These are phyloP conservation scores for Apamea anceps DNA, from an alignment of 2,888 invertebrate species.

Conservation along the genomic window DNA sequence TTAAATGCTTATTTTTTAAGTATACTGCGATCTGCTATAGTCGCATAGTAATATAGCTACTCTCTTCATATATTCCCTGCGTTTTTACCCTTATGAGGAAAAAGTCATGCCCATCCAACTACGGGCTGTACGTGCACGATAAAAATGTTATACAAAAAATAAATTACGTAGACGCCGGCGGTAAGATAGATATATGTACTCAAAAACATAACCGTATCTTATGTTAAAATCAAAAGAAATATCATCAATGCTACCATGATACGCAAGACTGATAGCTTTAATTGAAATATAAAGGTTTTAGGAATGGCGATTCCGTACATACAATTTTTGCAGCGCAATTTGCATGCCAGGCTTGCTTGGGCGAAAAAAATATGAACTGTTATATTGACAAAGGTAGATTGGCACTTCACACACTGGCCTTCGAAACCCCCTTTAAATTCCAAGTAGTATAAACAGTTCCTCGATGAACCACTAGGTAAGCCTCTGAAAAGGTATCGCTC, in stretches of 20 bases:
- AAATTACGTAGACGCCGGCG: conserved; percentile 55
- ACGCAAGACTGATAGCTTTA: conserved; percentile 55
- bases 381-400: not conserved
- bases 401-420: not conserved
- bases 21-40: not conserved
- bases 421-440: not conserved
- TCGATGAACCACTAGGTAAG: not conserved
- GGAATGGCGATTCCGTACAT: conserved; percentile 52
- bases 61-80: not conserved
- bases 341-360: not conserved
- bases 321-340: not conserved
- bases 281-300: conserved; percentile 18
- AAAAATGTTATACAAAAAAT: conserved; percentile 19
- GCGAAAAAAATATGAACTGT: not conserved
- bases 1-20: not conserved
- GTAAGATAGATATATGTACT: conserved; percentile 45
- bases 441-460: not conserved
- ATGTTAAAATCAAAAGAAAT: conserved; percentile 63
- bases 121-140: conserved; percentile 31
- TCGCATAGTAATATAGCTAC: not conserved
- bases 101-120: not conserved
- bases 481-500: too few relatives aligned
- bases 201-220: conserved; percentile 53
- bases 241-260: conserved; percentile 68
- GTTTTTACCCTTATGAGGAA: not conserved